A percentile compares a stretch with the other conserved stretches of the same genome.
These are phyloP conservation scores for Nibea coibor DNA, from an alignment of 2,113 vertebrate genomes.

Conservation along the genomic window DNA sequence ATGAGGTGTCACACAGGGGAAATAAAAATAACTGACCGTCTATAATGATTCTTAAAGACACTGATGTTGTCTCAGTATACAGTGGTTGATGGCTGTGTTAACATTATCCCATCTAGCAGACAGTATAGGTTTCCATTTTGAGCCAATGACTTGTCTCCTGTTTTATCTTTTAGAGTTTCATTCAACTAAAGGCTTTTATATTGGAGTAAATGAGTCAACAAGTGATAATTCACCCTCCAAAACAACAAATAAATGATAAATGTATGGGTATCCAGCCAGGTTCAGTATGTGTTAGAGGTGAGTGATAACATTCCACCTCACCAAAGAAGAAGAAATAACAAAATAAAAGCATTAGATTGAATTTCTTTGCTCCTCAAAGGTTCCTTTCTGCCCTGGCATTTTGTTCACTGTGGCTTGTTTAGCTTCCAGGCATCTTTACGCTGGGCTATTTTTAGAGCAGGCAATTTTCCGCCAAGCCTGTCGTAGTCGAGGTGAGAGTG, in stretches of 20 bases:
- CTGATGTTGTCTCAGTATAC: too few relatives aligned
- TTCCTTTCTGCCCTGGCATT: constrained; percentile 35
- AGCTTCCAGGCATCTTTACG: constrained; percentile 57
- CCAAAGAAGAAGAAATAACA: neutral
- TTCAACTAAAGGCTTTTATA: constrained; percentile 16
- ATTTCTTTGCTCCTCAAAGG: constrained; percentile 12
- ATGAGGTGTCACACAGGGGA: neutral
- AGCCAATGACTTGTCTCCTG: neutral
- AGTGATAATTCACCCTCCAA: neutral
- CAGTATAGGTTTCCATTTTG: neutral
- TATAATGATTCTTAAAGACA: neutral
- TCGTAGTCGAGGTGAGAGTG: constrained; percentile 34
- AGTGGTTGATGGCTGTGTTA: too few relatives aligned
- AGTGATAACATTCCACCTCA: neutral
- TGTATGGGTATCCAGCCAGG: neutral
- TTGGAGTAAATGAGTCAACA: neutral
- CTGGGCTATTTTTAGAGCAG: constrained; percentile 70
- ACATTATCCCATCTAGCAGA: neutral
- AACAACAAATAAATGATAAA: neutral
- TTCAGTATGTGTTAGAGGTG: neutral
- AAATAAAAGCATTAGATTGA: neutral
- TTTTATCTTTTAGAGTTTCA: constrained; percentile 4
- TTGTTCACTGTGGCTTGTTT: constrained; percentile 52
- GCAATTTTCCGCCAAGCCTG: constrained; percentile 49
- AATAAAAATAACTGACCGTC: neutral